Conservation (phyloP, 2,113 vertebrate species). For the Nothoprocta pentlandii region DNA sequence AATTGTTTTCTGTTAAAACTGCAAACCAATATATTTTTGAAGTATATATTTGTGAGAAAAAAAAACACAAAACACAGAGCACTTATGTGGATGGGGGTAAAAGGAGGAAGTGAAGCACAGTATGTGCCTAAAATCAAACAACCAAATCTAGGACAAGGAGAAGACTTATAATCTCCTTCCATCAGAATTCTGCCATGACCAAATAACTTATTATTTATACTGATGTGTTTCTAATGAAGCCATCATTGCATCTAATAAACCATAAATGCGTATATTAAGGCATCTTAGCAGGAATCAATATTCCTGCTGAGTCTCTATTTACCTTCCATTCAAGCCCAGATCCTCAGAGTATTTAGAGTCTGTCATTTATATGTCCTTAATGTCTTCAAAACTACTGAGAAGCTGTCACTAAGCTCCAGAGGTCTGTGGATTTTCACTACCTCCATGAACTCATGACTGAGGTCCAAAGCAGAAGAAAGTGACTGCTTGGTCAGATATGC, state of each 20-base stretch:
- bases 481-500: background rate
- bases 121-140: background rate
- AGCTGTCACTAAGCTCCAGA: slow-evolving; percentile 23
- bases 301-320: slow-evolving; percentile 50
- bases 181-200: background rate
- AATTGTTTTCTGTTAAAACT: background rate
- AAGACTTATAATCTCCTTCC: background rate
- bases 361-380: slow-evolving; percentile 45
- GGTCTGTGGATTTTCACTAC: background rate
- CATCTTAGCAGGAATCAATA: slow-evolving; percentile 38
- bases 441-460: background rate
- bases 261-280: slow-evolving; percentile 50
- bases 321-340: background rate
- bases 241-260: slow-evolving; percentile 30
- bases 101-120: too few species aligned
- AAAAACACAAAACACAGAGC: fast-evolving
- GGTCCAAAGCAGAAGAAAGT: background rate
- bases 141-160: background rate
- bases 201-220: slow-evolving; percentile 35
- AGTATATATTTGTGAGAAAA: background rate
- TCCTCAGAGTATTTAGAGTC: slow-evolving; percentile 14
- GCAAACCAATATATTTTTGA: background rate
- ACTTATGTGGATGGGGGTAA: too few species aligned
- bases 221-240: slow-evolving; percentile 52
- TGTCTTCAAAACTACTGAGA: background rate